Evolutionary conservation across 2,888 invertebrate species (phyloP).

Genomic region (Euzetes globulus): DNA sequence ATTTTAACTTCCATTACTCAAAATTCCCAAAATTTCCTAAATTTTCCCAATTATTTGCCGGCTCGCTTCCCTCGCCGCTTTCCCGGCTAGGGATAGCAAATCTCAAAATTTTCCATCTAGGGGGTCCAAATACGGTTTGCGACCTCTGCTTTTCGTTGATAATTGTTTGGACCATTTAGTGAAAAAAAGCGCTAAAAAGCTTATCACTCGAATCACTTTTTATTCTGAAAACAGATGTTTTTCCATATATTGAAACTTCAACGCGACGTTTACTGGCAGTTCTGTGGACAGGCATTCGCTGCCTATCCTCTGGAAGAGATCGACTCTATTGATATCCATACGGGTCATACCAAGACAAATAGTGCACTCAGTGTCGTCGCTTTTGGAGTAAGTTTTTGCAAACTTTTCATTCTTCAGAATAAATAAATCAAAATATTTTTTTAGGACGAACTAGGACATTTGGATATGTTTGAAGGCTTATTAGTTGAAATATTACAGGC

Average conservation of each 20-base stretch:
- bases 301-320: conserved; percentile 91
- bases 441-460: conserved; percentile 86
- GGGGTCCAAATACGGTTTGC: too few species aligned
- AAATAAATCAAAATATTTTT: conserved; percentile 43
- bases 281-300: conserved; percentile 85
- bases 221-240: conserved; percentile 78
- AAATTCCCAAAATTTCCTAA: too few species aligned
- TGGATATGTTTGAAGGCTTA: conserved; percentile 89
- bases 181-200: too few species aligned
- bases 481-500: conserved; percentile 85
- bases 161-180: too few species aligned
- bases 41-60: too few species aligned
- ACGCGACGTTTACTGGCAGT: conserved; percentile 94
- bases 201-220: too few species aligned
- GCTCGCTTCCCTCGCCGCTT: too few species aligned
- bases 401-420: too few species aligned
- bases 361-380: conserved; percentile 92
- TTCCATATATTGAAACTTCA: conserved; percentile 94
- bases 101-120: too few species aligned
- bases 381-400: conserved; percentile 65
- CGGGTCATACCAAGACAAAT: conserved; percentile 86
- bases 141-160: too few species aligned
- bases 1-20: too few species aligned
- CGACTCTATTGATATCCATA: conserved; percentile 85
- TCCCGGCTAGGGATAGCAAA: too few species aligned